Percentiles rank a stretch among this genome's conserved stretches.
These are phyloP conservation scores for Ambastaia sidthimunki DNA, from an alignment of 2,797 vertebrate genomes.

Conservation along the genomic window DNA sequence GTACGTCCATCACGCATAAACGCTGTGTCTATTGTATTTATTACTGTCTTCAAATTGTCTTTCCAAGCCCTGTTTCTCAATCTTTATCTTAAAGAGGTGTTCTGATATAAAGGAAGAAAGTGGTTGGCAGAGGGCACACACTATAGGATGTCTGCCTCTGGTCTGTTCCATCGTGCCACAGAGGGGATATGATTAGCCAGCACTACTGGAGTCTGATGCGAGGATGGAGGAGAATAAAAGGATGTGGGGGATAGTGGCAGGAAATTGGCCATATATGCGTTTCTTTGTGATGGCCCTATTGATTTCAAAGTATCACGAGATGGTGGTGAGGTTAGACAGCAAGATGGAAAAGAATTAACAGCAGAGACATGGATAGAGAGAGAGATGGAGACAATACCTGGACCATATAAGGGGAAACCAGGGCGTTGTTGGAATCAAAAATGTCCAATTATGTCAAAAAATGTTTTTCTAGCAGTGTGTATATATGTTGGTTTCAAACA, in stretches of 20 bases:
- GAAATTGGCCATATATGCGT: slow-evolving; percentile 57
- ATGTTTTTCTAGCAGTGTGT: neutral
- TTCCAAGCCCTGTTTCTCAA: neutral
- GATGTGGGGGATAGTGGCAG: slow-evolving; percentile 42
- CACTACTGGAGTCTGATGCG: slow-evolving; percentile 54
- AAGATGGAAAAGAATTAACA: slow-evolving; percentile 8
- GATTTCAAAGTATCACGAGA: slow-evolving; percentile 60
- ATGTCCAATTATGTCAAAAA: neutral
- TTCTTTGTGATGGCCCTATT: slow-evolving; percentile 57
- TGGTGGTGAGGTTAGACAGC: slow-evolving; percentile 33
- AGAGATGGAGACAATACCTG: slow-evolving; percentile 45
- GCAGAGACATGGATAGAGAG: neutral
- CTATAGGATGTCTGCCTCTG: slow-evolving; percentile 53
- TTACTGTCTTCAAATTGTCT: neutral
- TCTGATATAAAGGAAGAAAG: slow-evolving; percentile 38
- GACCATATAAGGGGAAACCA: slow-evolving; percentile 38
- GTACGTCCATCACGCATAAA: neutral
- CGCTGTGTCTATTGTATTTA: neutral
- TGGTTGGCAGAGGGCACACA: slow-evolving; percentile 52
- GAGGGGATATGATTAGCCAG: slow-evolving; percentile 63
- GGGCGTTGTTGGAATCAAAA: slow-evolving; percentile 24
- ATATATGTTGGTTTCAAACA: slow-evolving; percentile 24
- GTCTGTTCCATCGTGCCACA: slow-evolving; percentile 50
- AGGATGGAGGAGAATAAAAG: slow-evolving; percentile 48
- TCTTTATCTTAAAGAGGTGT: slow-evolving; percentile 24